Evolutionary conservation across 1,140 invertebrate genomes (phyloP).

Genomic region (Lamellibrachia luymesi): DNA sequence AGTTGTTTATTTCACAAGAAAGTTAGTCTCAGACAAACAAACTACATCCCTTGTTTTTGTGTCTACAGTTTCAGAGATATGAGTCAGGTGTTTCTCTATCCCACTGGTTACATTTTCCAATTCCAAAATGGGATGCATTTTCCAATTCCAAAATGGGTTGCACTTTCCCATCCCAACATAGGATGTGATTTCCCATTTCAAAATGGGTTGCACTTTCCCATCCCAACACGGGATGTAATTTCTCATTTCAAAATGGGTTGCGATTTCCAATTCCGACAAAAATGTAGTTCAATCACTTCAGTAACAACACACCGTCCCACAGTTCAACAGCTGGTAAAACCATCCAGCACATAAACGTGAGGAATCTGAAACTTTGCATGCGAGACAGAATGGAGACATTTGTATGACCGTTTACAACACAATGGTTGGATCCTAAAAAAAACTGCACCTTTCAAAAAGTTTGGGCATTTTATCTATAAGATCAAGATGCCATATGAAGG

Average conservation of each 20-base stretch:
- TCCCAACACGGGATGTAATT: no score
- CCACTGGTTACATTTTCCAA: background rate
- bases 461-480: background rate
- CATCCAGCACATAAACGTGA: no score
- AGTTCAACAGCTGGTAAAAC: no score
- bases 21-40: background rate
- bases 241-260: background rate
- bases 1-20: background rate
- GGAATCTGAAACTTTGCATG: no score
- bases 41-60: background rate
- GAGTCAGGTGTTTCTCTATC: background rate
- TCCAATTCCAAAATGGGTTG: background rate
- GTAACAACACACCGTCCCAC: no score
- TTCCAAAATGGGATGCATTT: background rate
- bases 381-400: no score
- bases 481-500: background rate
- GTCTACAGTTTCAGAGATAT: background rate
- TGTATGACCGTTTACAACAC: background rate
- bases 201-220: constrained; percentile 6
- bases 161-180: no score
- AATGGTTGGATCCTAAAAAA: background rate
- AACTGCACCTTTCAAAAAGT: background rate
- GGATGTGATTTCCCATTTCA: background rate
- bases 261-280: background rate
- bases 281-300: background rate